phyloP scores from a whole-genome alignment of 2,888 invertebrate species.

The Siphonodentalium dalli region DNA sequence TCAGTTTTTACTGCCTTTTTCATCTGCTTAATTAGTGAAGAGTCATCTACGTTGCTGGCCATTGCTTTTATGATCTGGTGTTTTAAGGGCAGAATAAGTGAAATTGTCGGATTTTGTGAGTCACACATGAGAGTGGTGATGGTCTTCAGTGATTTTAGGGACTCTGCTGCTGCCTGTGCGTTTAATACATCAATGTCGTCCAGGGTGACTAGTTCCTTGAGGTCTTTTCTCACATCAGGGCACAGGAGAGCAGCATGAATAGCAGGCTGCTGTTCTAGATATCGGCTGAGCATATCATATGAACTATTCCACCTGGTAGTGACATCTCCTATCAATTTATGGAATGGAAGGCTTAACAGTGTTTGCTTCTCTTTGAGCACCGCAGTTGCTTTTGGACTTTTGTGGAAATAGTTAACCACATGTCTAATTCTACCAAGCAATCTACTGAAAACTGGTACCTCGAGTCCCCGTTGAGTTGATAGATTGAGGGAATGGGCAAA shows the following conservation, averaged over 20 bases:
- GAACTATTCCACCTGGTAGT: slow-evolving; percentile 22
- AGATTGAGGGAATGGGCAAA: slow-evolving; percentile 26
- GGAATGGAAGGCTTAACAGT: slow-evolving; percentile 13
- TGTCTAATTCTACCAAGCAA: slow-evolving; percentile 17
- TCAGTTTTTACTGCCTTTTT: no score
- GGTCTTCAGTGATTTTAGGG: slow-evolving; percentile 23
- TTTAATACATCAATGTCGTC: slow-evolving; percentile 17
- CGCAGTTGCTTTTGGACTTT: slow-evolving; percentile 11
- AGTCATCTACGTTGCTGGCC: no score
- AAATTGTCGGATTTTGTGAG: slow-evolving; percentile 15
- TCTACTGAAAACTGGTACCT: slow-evolving; percentile 6
- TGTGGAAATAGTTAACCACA: slow-evolving; percentile 19
- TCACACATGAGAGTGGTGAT: slow-evolving; percentile 23
- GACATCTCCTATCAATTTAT: slow-evolving; percentile 21
- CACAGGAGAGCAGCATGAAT: slow-evolving; percentile 14
- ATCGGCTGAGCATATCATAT: slow-evolving; percentile 24
- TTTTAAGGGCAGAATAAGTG: slow-evolving; percentile 26
- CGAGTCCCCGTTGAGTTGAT: slow-evolving; percentile 12
- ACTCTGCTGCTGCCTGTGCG: slow-evolving; percentile 8
- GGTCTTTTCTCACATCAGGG: slow-evolving; percentile 11
- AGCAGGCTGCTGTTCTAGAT: slow-evolving; percentile 26
- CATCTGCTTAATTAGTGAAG: no score
- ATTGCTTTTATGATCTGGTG: slow-evolving; percentile 18
- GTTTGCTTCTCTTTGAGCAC: slow-evolving; percentile 5
- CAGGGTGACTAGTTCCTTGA: slow-evolving; percentile 24